phyloP scores from a whole-genome alignment of 2,888 invertebrate species.

The Conops quadrifasciatus region DNA sequence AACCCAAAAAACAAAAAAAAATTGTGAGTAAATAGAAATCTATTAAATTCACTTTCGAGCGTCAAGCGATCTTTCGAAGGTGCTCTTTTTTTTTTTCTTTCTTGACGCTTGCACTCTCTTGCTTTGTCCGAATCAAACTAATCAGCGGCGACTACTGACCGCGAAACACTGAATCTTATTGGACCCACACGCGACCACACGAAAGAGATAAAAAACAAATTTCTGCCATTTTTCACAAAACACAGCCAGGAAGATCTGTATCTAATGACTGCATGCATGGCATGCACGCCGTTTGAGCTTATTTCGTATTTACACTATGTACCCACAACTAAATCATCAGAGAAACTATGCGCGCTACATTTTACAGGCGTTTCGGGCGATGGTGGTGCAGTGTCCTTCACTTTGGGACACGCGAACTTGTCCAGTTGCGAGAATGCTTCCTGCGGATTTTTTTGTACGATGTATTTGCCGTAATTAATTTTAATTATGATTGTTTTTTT shows the following conservation, averaged over 20 bases:
- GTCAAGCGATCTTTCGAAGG: too few species aligned
- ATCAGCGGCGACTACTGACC: too few species aligned
- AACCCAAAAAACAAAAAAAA: too few species aligned
- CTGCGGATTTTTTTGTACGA: not conserved
- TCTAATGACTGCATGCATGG: constrained; percentile 10
- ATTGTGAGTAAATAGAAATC: too few species aligned
- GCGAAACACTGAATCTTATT: not conserved
- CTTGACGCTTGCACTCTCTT: too few species aligned
- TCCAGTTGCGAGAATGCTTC: too few species aligned
- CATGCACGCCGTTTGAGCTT: not conserved
- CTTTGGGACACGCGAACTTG: constrained; percentile 20
- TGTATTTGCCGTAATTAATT: constrained; percentile 12
- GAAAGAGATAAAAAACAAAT: not conserved
- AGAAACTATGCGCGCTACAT: not conserved
- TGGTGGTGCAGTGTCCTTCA: not conserved
- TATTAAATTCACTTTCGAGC: too few species aligned
- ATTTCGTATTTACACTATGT: not conserved
- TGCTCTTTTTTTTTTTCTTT: too few species aligned
- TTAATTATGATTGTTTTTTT: constrained; percentile 22
- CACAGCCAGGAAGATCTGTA: not conserved
- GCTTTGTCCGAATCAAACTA: too few species aligned
- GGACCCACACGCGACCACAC: not conserved
- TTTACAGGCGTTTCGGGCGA: not conserved
- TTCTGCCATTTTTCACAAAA: not conserved
- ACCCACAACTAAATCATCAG: not conserved